A percentile compares a stretch with the other conserved stretches of the same genome.
phyloP scores from a whole-genome alignment of 2,113 vertebrate genomes.

The Octodon degus region DNA sequence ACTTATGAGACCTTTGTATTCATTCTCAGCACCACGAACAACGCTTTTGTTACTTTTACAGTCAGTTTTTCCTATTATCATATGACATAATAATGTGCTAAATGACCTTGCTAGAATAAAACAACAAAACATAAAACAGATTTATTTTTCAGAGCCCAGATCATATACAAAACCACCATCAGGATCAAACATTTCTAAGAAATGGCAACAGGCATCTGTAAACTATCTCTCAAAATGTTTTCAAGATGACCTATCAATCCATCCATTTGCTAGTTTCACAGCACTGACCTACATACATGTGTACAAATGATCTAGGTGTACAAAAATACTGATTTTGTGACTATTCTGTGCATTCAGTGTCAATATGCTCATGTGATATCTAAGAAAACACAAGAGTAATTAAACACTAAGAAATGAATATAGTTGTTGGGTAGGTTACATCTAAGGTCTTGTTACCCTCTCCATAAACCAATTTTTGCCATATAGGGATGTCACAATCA shows the following conservation, averaged over 20 bases:
- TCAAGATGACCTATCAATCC: background rate
- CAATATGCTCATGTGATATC: background rate
- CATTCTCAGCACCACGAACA: background rate
- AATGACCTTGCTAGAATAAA: constrained; percentile 38
- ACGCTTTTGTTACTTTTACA: background rate
- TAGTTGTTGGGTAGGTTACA: background rate
- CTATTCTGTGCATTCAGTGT: background rate
- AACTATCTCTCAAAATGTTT: background rate
- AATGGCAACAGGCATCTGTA: background rate
- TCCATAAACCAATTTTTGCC: background rate
- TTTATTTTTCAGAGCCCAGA: constrained; percentile 45
- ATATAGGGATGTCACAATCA: background rate
- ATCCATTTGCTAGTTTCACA: background rate
- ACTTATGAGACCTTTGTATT: background rate
- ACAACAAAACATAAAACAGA: constrained; percentile 23
- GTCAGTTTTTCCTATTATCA: constrained; percentile 5
- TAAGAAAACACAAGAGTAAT: constrained; percentile 13
- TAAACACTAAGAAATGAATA: constrained; percentile 22
- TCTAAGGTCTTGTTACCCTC: background rate
- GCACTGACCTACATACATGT: background rate
- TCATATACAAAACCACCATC: background rate
- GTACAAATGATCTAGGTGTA: background rate
- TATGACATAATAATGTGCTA: background rate
- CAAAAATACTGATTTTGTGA: background rate
- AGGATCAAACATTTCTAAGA: background rate